phyloP scores from a whole-genome alignment of 2,113 vertebrate genomes.

The Erythrolamprus reginae region DNA sequence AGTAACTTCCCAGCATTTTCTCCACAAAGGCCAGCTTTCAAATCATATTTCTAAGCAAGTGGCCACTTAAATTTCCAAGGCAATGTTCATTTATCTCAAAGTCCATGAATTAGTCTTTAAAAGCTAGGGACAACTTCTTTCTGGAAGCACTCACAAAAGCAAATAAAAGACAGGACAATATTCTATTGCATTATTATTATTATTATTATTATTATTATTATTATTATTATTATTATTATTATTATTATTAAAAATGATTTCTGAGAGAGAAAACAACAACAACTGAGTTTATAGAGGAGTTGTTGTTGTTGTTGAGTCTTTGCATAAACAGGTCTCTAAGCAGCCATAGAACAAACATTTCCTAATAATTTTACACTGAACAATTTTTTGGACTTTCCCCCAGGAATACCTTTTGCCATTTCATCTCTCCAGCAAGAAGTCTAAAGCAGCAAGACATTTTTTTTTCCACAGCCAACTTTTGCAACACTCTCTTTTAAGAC shows the following conservation, averaged over 20 bases:
- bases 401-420: neutral
- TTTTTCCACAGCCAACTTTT: slow-evolving; percentile 16
- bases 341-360: neutral
- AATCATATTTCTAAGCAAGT: neutral
- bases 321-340: neutral
- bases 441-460: slow-evolving; percentile 39
- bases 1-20: neutral
- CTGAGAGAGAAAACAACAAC: neutral
- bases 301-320: neutral
- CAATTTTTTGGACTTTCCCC: too few relatives aligned
- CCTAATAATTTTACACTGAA: neutral
- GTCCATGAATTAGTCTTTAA: neutral
- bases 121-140: neutral
- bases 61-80: neutral
- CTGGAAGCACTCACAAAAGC: neutral
- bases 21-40: neutral
- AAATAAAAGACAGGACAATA: neutral
- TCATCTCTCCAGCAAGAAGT: neutral
- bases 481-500: neutral
- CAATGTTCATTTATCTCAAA: neutral
- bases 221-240: too few relatives aligned
- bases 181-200: neutral
- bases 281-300: neutral
- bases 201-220: too few relatives aligned
- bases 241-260: too few relatives aligned